Evolutionary conservation across 2,888 invertebrate genomes (phyloP).

Genomic region (Meta bourneti): DNA sequence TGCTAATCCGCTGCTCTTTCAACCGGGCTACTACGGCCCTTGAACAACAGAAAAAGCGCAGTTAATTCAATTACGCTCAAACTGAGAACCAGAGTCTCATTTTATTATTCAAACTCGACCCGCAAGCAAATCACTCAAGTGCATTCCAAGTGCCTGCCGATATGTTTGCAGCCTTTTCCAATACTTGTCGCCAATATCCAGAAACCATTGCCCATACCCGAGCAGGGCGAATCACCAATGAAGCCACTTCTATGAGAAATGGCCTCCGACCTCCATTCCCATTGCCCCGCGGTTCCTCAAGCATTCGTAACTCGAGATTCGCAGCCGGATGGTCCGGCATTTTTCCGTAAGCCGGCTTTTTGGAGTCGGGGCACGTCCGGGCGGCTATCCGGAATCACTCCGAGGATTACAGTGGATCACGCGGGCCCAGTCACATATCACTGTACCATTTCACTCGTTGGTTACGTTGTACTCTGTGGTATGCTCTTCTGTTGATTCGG

Average conservation of each 20-base stretch:
- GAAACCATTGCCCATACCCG: too few relatives aligned
- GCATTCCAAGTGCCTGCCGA: too few relatives aligned
- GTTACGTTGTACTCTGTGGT: not conserved
- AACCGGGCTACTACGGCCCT: too few relatives aligned
- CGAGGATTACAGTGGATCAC: conserved; percentile 25
- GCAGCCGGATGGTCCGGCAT: not conserved
- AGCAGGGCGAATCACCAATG: not conserved
- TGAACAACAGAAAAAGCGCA: too few relatives aligned
- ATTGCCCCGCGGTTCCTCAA: not conserved
- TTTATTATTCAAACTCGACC: too few relatives aligned
- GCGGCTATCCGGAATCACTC: conserved; percentile 35
- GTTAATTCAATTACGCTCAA: too few relatives aligned
- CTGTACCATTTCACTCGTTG: not conserved
- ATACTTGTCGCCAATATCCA: too few relatives aligned
- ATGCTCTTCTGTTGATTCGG: not conserved
- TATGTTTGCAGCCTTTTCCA: too few relatives aligned
- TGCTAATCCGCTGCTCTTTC: too few relatives aligned
- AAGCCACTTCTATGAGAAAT: conserved; percentile 49
- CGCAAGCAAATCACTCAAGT: too few relatives aligned
- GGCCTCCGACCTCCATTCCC: not conserved
- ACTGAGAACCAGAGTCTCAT: too few relatives aligned
- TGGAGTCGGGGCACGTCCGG: conserved; percentile 38
- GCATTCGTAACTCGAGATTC: too few relatives aligned
- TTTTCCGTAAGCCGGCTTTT: conserved; percentile 24
- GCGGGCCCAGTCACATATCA: not conserved